Conservation (phyloP, 1,140 invertebrate species). For the Zaprionus gabonicus region DNA sequence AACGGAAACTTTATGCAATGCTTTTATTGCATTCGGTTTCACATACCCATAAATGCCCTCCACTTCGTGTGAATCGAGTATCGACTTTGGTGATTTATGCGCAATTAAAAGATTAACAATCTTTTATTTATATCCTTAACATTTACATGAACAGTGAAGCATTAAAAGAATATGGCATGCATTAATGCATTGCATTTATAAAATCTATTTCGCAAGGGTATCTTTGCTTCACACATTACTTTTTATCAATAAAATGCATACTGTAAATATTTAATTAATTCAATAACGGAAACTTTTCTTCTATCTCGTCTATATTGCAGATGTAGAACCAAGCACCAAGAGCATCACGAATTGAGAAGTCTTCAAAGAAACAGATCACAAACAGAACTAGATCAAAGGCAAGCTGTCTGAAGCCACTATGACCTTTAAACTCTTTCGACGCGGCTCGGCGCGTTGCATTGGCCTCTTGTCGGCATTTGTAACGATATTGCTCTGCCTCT, state of each 20-base stretch:
- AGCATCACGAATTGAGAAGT: conserved; percentile 3
- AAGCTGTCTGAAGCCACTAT: conserved; percentile 46
- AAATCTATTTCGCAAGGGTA: too few relatives aligned
- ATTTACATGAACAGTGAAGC: too few relatives aligned
- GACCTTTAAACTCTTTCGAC: conserved; percentile 82
- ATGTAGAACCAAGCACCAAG: conserved; percentile 45
- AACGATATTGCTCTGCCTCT: conserved; percentile 80
- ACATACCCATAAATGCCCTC: background rate
- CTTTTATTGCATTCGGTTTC: background rate
- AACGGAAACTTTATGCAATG: conserved; percentile 10
- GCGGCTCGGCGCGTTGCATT: conserved; percentile 81
- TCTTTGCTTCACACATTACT: too few relatives aligned
- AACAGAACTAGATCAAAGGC: background rate
- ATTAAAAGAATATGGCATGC: too few relatives aligned
- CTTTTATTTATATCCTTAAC: too few relatives aligned
- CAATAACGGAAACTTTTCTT: too few relatives aligned
- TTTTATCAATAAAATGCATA: too few relatives aligned
- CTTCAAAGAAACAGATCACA: background rate
- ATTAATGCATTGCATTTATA: too few relatives aligned
- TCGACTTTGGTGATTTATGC: too few relatives aligned
- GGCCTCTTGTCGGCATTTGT: conserved; percentile 81
- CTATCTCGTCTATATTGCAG: conserved; percentile 27
- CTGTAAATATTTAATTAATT: too few relatives aligned
- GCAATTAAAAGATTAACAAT: too few relatives aligned
- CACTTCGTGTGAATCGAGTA: background rate